Base-by-base conservation (phyloP, 2,113 vertebrate species). In the Holacanthus passer region DNA sequence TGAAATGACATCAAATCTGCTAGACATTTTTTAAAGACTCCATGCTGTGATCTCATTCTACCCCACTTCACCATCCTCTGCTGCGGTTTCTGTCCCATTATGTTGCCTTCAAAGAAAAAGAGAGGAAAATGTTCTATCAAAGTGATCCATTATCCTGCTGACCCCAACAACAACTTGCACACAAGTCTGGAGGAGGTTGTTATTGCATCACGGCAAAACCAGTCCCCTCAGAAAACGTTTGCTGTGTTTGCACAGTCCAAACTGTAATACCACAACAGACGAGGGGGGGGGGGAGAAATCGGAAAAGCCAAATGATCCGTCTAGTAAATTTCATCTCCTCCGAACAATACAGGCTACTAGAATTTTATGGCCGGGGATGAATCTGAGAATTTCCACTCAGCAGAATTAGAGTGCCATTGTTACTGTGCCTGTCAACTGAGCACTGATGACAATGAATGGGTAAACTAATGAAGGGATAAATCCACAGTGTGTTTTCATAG, bases 1-100 rank as follows among this genome's bases (percentile, higher is more conserved):
- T 92, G 87, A 93, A 93, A 92, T 89, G 82, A 74, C 88, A 90
- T 92, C 87, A 92, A 89, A 91, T 89, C 82, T 75, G 78, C 29
- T 7, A 67, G 83, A 90, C 80, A 75, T 84, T 88, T 89, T 90
- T 90, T 74, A 76, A 89, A 90, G 87, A 77, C 83, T 79, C 2
- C 86, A 85, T 47, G 86, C 87, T 91, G 87, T 89, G 87, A 90
- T 87, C 82, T 87, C 87, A 88, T 89, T 88, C 62, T 74, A 79
- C 45, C 88, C 84, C 70, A 79, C 65, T 71, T 84, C 79, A 69
- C 77, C 86, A 77, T 88, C 86, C 71, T 85, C 75, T 67, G 17
- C 84, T 78, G 84, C 80, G 81, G 77, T 81, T 91, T 91, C 55
- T 64, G 73, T 80, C 86, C 81, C 73, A 79, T 91, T 91, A 73